Base-by-base conservation (phyloP, 2,113 vertebrate species). In the Phaethon lepturus region DNA sequence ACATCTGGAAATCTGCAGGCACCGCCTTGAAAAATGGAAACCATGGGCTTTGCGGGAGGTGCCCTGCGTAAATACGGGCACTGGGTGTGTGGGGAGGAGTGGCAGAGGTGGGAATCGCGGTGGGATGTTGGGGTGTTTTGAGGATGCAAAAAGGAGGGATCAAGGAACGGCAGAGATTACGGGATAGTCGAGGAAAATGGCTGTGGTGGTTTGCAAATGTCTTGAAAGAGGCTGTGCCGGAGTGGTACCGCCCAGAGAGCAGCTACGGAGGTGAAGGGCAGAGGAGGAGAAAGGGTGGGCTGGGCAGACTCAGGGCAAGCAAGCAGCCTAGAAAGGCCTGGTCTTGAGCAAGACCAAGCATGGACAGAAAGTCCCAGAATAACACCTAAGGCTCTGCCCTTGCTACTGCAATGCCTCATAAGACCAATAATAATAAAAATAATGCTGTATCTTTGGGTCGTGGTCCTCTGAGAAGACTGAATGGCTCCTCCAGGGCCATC, bases 1-100 rank as follows among this genome's bases (percentile, higher is more conserved):
- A 40, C 47, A 18, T 42, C 42, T 76, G 71, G 63, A 69, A 62
- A 62, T 49, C n/a, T 42, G 47, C 25, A 17, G 58, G 23, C n/a
- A 56, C 35, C 56, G 42, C 49, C 66, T 45, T 71, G 56, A 79
- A 24, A 53, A 55, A 33, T 47, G 38, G 49, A 47, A 72, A 47
- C 8, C 5, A 2, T 13, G 28, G 16, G 50, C 11, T 73, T 55
- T 77, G 73, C 0, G 4, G 45, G 25, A 69, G 31, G 55, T 44
- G 44, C 5, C 24, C 24, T 22, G 8, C 11, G 29, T n/a, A 42
- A 59, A 35, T 13, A 26, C 0, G 8, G 29, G 44, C 0, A 1
- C n/a, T 17, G 59, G 42, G 59, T 14, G 64, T 56, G 50, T 0
- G 7, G 35, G 42, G 29, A n/a, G 58, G 33, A 22, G 40, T 8